These are phyloP conservation scores for Enteromius afrohamiltoni DNA, from an alignment of 2,797 vertebrate species.

Conservation along the genomic window DNA sequence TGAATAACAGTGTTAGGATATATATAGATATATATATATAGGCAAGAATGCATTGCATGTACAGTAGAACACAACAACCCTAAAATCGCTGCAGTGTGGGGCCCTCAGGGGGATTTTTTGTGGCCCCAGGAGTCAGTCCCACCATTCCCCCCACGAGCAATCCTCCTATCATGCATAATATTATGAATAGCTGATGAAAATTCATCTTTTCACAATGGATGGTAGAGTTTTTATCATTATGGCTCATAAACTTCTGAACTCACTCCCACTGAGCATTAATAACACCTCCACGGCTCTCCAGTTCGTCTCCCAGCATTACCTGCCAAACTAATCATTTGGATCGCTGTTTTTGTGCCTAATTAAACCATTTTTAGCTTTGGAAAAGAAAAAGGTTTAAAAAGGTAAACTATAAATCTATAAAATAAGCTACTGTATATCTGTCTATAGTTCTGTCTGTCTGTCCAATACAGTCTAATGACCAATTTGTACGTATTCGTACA, in stretches of 20 bases:
- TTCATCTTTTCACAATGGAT: not conserved
- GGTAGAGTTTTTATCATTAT: not conserved
- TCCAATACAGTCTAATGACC: too few species aligned
- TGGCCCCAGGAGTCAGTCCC: not conserved
- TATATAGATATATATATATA: not conserved
- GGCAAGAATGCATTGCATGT: constrained; percentile 11
- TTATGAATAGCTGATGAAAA: constrained; percentile 25
- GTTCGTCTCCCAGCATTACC: not conserved
- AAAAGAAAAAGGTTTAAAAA: not conserved
- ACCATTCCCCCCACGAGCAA: not conserved
- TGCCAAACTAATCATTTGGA: not conserved
- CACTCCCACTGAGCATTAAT: not conserved
- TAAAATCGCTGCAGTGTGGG: not conserved
- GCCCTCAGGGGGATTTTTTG: not conserved
- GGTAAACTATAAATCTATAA: too few species aligned
- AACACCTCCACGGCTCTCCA: not conserved
- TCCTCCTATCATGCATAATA: constrained; percentile 2
- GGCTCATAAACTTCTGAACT: constrained; percentile 5
- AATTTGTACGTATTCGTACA: too few species aligned
- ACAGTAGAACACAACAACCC: not conserved
- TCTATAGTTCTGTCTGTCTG: not conserved
- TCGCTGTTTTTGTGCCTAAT: not conserved
- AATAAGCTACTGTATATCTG: too few species aligned
- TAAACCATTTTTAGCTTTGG: not conserved
- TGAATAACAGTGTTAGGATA: too few species aligned